These are phyloP conservation scores for Oreochromis grahami DNA, from an alignment of 2,797 vertebrate species.

Conservation along the genomic window DNA sequence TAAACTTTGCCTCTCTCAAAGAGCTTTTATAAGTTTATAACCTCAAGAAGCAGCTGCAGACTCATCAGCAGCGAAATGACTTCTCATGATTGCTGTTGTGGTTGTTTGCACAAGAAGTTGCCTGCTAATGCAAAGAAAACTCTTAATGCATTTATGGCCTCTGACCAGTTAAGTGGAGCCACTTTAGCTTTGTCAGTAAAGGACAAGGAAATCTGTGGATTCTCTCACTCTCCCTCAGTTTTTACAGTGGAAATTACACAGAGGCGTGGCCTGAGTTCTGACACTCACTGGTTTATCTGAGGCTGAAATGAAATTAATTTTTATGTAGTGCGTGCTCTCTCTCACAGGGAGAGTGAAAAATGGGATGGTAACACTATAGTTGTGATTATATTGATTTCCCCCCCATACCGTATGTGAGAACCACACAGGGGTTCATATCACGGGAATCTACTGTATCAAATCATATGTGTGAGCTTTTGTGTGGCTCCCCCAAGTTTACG, in stretches of 20 bases:
- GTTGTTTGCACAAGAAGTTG: constrained; percentile 56
- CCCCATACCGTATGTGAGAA: neutral
- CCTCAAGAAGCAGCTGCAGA: constrained; percentile 4
- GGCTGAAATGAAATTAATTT: neutral
- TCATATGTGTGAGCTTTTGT: constrained; percentile 23
- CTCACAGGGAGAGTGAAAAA: neutral
- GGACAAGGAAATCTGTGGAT: constrained; percentile 39
- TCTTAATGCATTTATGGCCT: constrained; percentile 71
- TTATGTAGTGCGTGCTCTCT: neutral
- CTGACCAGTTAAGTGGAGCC: constrained; percentile 61
- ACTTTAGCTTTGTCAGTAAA: constrained; percentile 51
- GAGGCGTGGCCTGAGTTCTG: neutral
- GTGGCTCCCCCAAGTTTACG: constrained; percentile 5
- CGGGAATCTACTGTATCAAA: constrained; percentile 26
- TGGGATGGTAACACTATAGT: constrained; percentile 9
- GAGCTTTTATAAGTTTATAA: neutral
- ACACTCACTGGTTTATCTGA: neutral
- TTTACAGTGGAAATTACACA: constrained; percentile 9
- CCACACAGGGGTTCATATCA: constrained; percentile 20
- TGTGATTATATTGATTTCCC: constrained; percentile 32
- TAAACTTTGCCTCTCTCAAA: neutral
- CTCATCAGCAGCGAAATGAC: constrained; percentile 19
- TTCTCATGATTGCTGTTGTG: constrained; percentile 53
- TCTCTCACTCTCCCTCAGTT: constrained; percentile 27
- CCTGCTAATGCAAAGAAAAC: constrained; percentile 62